phyloP scores from a whole-genome alignment of 2,888 invertebrate genomes.

The Erebia ligea region DNA sequence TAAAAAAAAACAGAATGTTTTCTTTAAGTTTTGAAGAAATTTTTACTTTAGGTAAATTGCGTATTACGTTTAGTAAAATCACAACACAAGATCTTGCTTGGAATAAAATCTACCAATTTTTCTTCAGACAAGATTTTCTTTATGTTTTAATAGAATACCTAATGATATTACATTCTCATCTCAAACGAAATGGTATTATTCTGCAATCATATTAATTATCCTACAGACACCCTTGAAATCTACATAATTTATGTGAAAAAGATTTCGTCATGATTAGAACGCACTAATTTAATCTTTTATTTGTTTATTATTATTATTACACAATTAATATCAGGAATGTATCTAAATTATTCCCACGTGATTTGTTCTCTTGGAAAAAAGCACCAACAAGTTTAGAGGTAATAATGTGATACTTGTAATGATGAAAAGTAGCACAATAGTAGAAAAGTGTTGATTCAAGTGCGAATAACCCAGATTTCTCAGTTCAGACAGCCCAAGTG shows the following conservation, averaged over 20 bases:
- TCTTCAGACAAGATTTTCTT: neutral
- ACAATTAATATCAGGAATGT: no score
- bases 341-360: conserved; percentile 11
- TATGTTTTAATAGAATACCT: neutral
- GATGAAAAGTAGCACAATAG: conserved; percentile 25
- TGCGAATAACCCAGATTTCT: no score
- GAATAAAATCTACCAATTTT: neutral
- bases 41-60: no score
- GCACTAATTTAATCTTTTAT: neutral
- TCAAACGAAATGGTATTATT: neutral
- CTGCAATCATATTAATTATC: neutral
- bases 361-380: conserved; percentile 11
- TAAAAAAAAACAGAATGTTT: no score
- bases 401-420: conserved; percentile 35
- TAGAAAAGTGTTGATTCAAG: neutral
- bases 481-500: no score
- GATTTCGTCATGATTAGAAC: neutral
- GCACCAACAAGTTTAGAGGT: neutral
- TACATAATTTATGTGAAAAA: neutral
- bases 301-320: neutral
- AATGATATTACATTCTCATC: neutral
- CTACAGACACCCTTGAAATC: neutral
- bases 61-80: no score
- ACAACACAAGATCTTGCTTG: no score
- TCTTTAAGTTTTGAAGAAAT: no score